Evolutionary conservation across 2,113 vertebrate genomes (phyloP), one percentile per base, ranked within the genome.

Genomic region (Orcinus orca): DNA sequence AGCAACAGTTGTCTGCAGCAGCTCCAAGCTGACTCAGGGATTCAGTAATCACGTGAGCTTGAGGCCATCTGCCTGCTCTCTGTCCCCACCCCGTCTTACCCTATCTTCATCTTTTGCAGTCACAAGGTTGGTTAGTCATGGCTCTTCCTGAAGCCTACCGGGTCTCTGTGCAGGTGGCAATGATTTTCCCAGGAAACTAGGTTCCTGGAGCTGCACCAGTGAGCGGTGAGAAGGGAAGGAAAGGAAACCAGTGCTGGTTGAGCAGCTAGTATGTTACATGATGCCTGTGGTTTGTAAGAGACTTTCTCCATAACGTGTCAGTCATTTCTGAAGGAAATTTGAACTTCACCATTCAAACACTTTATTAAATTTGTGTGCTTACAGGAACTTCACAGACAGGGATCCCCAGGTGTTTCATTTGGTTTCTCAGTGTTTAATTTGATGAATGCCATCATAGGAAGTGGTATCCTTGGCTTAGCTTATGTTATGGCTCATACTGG

Each of bases 361-460:
- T 88, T 58, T 76, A 1, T 73, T 86, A 63, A 58, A 83, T 93
- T 94, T 95, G 6, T 97, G 53, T 97, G 33, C 98, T 92, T 97
- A 36, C 97, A 99, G 99, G 98, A 92, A 73, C 55, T 94, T 20
- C 91, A 92, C 21, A 93, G 85, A 70, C 97, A 94, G 89, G 90
- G n/a, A 62, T 97, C 97, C 20, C 93, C 94, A 44, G 99, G 99
- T 82, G 98, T 99, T 74, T 99, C 99, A 12, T 99, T 99, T 88
- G 97, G 98, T 53, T 99, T 99, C 83, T 99, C 99, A 4, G 99
- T 99, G 18, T 99, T 99, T 96, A 99, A 99, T 98, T 96, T 99
- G 97, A 99, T 99, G 99, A 99, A 99, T 41, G 99, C 99, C 0
- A 99, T 99, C 97, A 99, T 99, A 99, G 99, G 99, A 91, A 99